These are phyloP conservation scores for Cantharis lateralis DNA, from an alignment of 2,888 invertebrate genomes.

Conservation along the genomic window DNA sequence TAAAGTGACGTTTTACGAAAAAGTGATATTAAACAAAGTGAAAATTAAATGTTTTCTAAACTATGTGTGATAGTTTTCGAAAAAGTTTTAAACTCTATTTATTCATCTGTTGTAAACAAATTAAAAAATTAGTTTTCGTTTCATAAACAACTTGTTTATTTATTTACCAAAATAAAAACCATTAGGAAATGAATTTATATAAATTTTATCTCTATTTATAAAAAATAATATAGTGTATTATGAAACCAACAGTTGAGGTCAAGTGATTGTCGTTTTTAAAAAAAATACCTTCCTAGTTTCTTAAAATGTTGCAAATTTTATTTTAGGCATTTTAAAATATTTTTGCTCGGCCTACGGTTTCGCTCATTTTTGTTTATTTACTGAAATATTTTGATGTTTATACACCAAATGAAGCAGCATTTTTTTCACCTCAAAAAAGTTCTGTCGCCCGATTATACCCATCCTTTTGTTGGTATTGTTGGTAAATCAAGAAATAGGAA, in stretches of 20 bases:
- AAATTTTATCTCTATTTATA: neutral
- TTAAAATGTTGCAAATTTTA: neutral
- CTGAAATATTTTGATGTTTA: no score
- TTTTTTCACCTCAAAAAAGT: no score
- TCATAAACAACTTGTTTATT: neutral
- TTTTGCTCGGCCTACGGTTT: no score
- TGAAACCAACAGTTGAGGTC: neutral
- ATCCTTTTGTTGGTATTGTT: no score
- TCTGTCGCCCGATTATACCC: no score
- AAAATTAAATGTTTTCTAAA: neutral
- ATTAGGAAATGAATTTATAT: neutral
- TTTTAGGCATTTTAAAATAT: neutral
- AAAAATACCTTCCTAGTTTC: neutral
- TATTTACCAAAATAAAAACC: neutral
- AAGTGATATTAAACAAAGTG: neutral
- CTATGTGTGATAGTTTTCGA: neutral
- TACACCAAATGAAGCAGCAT: no score
- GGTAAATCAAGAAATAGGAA: no score
- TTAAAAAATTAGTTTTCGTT: neutral
- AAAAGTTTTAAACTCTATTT: neutral
- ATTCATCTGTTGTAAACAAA: neutral
- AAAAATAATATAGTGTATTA: neutral
- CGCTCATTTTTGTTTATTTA: no score
- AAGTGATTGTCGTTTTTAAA: neutral
- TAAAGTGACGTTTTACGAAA: neutral